Conservation (phyloP, 2,888 invertebrate genomes). For the Erynnis tages region DNA sequence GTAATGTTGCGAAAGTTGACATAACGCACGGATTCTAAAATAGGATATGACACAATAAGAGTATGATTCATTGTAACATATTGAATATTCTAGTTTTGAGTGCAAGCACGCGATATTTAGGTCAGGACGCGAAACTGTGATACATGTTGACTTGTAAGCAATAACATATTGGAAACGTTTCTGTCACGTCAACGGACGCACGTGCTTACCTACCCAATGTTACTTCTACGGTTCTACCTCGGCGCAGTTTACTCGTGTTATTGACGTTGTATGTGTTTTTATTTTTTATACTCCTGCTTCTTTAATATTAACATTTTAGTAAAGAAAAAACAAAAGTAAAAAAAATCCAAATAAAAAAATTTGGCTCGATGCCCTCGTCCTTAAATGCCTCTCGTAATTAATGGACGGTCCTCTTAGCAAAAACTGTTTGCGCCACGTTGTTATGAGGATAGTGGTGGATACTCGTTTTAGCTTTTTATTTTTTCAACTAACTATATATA, state of each 20-base stretch:
- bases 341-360: too few relatives aligned
- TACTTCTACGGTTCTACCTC: not conserved
- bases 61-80: conserved; percentile 42
- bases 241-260: not conserved
- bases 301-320: too few relatives aligned
- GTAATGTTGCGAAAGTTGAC: conserved; percentile 65
- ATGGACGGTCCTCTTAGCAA: too few relatives aligned
- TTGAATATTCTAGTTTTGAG: conserved; percentile 36
- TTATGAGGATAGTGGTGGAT: too few relatives aligned
- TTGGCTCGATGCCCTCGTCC: too few relatives aligned
- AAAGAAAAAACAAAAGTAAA: too few relatives aligned
- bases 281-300: too few relatives aligned
- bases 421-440: too few relatives aligned
- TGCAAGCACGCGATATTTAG: conserved; percentile 36
- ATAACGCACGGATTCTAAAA: conserved; percentile 56
- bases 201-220: not conserved
- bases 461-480: too few relatives aligned
- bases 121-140: conserved; percentile 35
- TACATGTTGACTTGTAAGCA: conserved; percentile 19
- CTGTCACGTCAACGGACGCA: conserved; percentile 14
- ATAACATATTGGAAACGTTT: conserved; percentile 22
- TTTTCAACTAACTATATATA: too few relatives aligned
- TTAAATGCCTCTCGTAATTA: too few relatives aligned
- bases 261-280: conserved; percentile 6
- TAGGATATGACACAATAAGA: conserved; percentile 73